A percentile compares a stretch with the other conserved stretches of the same genome.
phyloP scores from a whole-genome alignment of 2,797 vertebrate species.

The Liparis tanakae region DNA sequence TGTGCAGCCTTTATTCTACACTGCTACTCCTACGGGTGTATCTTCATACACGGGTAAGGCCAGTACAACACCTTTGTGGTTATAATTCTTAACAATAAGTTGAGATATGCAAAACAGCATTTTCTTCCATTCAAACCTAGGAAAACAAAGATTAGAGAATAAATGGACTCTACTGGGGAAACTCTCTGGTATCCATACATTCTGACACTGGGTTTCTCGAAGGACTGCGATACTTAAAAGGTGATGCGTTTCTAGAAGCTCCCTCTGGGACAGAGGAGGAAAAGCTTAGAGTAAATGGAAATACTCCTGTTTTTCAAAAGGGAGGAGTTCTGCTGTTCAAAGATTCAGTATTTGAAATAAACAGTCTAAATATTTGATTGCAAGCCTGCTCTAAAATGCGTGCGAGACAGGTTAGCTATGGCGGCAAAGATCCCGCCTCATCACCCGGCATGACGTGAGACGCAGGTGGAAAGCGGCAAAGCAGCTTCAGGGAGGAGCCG shows the following conservation, averaged over 20 bases:
- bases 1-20: neutral
- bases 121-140: neutral
- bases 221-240: neutral
- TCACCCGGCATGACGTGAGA: constrained; percentile 52
- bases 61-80: neutral
- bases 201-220: constrained; percentile 1
- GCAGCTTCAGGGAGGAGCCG: constrained; percentile 28
- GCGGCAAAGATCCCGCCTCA: constrained; percentile 37
- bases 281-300: constrained; percentile 2
- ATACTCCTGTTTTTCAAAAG: neutral
- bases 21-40: neutral
- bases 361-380: constrained; percentile 52
- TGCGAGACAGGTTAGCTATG: constrained; percentile 29
- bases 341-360: constrained; percentile 22
- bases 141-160: neutral
- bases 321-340: constrained; percentile 15
- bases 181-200: neutral
- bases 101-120: too few species aligned
- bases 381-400: constrained; percentile 36
- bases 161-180: neutral
- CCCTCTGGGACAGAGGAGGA: neutral
- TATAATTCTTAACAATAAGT: too few species aligned
- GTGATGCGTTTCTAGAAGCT: neutral
- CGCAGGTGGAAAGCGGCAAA: constrained; percentile 21
- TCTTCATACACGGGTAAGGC: neutral